These are phyloP conservation scores for Campylorhamphus procurvoides DNA, from an alignment of 2,113 vertebrate genomes.

Conservation along the genomic window DNA sequence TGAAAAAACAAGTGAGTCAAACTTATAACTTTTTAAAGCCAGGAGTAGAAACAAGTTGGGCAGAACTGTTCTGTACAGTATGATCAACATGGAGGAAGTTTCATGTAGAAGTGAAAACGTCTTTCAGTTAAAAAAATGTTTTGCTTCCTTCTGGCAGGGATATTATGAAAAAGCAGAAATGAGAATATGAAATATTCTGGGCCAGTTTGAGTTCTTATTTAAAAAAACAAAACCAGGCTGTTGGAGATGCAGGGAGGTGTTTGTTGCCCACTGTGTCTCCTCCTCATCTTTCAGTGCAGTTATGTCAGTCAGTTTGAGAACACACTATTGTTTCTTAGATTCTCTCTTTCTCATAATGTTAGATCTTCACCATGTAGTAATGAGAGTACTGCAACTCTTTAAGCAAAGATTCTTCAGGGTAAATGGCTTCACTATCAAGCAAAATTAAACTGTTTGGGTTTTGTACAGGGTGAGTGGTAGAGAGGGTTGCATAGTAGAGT, in stretches of 20 bases:
- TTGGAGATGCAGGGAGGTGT: background rate
- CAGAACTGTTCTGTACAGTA: background rate
- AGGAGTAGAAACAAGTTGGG: background rate
- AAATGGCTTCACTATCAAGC: background rate
- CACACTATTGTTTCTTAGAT: background rate
- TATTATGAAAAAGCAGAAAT: background rate
- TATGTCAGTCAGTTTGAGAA: background rate
- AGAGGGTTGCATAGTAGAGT: background rate
- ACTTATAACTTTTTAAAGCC: background rate
- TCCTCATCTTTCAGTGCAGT: background rate
- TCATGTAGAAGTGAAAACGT: background rate
- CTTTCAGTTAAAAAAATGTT: background rate
- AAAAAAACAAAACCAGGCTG: background rate
- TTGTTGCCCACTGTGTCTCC: background rate
- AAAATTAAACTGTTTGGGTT: background rate
- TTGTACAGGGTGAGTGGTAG: background rate
- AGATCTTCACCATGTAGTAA: background rate
- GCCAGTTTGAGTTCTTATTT: background rate
- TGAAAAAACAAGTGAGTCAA: background rate
- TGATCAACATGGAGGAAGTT: background rate
- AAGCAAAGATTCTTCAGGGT: background rate
- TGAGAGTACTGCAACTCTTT: background rate
- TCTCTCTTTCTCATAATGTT: background rate
- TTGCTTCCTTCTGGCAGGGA: background rate
- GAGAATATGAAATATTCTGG: background rate